Base-by-base conservation (phyloP, 2,888 invertebrate species). In the Stratiomys singularior region DNA sequence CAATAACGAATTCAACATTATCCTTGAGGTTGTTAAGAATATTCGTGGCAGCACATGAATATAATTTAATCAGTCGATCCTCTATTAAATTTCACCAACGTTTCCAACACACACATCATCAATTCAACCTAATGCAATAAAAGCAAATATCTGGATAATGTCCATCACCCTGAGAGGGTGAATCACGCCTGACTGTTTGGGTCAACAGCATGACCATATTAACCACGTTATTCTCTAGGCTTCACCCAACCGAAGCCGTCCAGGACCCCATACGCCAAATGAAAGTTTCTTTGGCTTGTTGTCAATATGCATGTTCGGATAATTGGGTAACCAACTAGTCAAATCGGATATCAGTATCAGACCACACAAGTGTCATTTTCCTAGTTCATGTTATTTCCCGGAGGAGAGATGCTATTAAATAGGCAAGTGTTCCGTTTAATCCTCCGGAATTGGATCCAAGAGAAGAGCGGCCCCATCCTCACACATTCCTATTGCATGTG, bases 301-400 rank as follows among this genome's bases (percentile, higher is more conserved):
- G 52, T 52, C 52, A 18, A 52, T 52, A 52, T n/a, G 52, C 52
- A 52, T 52, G 52, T 18, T 18, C 4, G 52, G 25, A 4, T 60
- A 60, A 60, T 60, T 18, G 25, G 18, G 23, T 60, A 60, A 60
- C 58, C 58, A 60, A 11, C 25, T 11, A 11, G 11, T 25, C 23
- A 60, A 60, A 60, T 60, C 18, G 58, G 25, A 60, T 60, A 60
- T 60, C 23, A 25, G 25, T 60, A 23, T 23, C 21, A 25, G 11
- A 60, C 58, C 58, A 18, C 58, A 60, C 23, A 60, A 60, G 58
- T 60, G 58, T 60, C 58, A 60, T 52, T 52, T 37, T 13, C 52
- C 52, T 5, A 52, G 52, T 15, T 52, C 52, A 52, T 9, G 15
- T 9, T 9, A 52, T 18, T 37, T 52, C 52, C 15, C 52, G 7